Evolutionary conservation across 2,113 vertebrate species (phyloP).

Genomic region (Calyptommatus sinebrachiatus): DNA sequence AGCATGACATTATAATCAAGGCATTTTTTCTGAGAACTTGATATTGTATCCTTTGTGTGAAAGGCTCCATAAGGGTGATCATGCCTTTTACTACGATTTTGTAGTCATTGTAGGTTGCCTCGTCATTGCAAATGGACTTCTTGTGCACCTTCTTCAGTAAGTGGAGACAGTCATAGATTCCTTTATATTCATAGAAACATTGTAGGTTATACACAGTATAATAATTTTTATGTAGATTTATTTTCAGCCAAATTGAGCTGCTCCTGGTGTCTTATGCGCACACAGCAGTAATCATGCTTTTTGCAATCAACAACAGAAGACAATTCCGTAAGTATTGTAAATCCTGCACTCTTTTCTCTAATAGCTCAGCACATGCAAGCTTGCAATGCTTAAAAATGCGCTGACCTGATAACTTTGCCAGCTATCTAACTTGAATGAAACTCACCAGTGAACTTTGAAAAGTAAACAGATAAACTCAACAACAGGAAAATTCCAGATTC

Average conservation of each 20-base stretch:
- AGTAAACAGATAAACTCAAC: constrained; percentile 10
- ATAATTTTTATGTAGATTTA: neutral
- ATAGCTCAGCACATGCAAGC: neutral
- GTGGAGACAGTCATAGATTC: no score
- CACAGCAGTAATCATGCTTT: no score
- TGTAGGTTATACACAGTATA: neutral
- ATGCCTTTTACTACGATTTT: no score
- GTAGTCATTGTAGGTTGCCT: no score
- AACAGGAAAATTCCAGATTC: constrained; percentile 48
- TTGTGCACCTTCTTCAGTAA: no score
- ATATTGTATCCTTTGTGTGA: no score
- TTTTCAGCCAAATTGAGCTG: neutral
- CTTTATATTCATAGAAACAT: neutral
- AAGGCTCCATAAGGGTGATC: no score
- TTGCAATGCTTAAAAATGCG: neutral
- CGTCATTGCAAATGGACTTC: no score
- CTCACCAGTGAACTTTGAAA: constrained; percentile 30
- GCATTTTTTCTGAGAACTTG: no score
- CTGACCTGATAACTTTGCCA: neutral
- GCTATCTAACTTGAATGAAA: neutral
- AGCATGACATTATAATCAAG: neutral
- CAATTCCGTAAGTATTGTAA: neutral
- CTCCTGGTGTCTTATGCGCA: neutral
- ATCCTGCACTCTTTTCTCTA: neutral
- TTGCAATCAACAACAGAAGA: neutral